Evolutionary conservation across 2,888 invertebrate species (phyloP), one percentile per base, ranked within the genome.

Genomic region (Nomada ruficornis): DNA sequence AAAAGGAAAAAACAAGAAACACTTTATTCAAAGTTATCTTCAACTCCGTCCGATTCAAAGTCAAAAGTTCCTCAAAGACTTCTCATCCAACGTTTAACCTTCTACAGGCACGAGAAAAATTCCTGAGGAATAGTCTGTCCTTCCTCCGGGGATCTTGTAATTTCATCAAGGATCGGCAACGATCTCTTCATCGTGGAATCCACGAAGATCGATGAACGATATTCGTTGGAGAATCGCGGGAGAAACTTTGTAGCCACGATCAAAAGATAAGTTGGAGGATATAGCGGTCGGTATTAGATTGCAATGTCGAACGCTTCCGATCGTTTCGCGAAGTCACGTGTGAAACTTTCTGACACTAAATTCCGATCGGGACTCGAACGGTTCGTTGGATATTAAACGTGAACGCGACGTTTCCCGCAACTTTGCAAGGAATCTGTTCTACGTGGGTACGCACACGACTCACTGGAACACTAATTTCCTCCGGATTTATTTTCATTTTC

Each of bases 281-380:
- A 20, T 20, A 29, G 52, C 50, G 13, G 47, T 4, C 44, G 70
- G 70, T 68, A 80, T 81, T 80, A 70, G 69, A 57, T 80, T 18
- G 63, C 47, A 20, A 47, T 60, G 67, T 64, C 52, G 80, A 36
- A 64, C 73, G 80, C 57, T 80, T 81, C 65, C 73, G 81, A 74
- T 80, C 81, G 81, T 73, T 73, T 57, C 69, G 73, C 80, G 73
- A 68, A 81, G 80, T 82, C 82, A 81, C 82, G 82, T 81, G 82
- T 82, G 81, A 82, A 82, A 82, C 69, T 80, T 82, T 71, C 71
- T 63, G 52, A 73, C 81, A 71, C 71, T 70, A 54, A 81, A 82
- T 82, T 82, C 82, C 82, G 82, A 82, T 81, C 82, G 81, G 47
- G 52, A 55, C 73, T 47, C 73, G 64, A 57, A 59, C 52, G 69